Conservation (phyloP, 2,797 vertebrate species). For the Zalophus californianus region DNA sequence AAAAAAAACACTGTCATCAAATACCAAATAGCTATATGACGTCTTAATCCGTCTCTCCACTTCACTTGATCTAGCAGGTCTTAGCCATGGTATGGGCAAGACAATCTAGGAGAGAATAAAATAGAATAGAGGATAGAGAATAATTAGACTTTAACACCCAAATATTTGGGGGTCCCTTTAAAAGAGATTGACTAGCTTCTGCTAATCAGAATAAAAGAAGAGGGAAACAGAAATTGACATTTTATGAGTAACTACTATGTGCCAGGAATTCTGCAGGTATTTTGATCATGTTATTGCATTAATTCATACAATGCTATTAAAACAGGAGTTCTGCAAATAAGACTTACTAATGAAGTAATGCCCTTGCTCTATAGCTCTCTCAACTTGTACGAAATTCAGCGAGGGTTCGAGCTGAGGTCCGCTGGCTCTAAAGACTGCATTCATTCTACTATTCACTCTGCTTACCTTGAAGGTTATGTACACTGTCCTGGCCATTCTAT, state of each 20-base stretch:
- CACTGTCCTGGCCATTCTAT: neutral
- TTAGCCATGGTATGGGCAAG: neutral
- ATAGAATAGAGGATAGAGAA: neutral
- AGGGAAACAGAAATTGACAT: slow-evolving; percentile 4
- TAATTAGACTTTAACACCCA: neutral
- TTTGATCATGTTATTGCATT: neutral
- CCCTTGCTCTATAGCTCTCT: neutral
- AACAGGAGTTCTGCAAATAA: neutral
- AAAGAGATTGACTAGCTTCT: neutral
- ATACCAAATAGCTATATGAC: neutral
- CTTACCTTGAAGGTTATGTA: neutral
- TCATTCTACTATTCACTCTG: neutral
- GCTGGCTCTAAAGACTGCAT: neutral
- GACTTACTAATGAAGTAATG: neutral
- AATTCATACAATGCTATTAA: slow-evolving; percentile 7
- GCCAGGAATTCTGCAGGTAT: neutral
- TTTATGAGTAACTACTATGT: neutral
- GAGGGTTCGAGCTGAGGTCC: neutral
- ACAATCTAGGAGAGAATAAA: neutral
- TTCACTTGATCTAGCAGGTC: neutral
- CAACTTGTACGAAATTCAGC: neutral
- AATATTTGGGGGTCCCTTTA: neutral
- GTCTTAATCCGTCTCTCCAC: neutral
- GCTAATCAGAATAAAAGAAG: slow-evolving; percentile 2
- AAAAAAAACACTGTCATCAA: neutral